Base-by-base conservation (phyloP, 2,797 vertebrate species). In the Syncerus caffer region DNA sequence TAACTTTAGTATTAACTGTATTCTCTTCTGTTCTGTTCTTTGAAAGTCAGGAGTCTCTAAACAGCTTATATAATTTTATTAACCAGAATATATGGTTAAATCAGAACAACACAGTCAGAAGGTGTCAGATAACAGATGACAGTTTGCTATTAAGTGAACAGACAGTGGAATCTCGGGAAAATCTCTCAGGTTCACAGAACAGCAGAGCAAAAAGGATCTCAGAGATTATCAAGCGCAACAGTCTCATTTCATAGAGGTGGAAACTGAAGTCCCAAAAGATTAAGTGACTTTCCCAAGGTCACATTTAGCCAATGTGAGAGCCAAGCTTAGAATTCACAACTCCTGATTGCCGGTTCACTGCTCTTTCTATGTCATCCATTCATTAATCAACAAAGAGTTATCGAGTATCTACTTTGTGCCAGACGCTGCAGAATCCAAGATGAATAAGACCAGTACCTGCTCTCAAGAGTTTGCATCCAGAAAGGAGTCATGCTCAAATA, bases 261-360 rank as follows among this genome's bases (percentile, higher is more conserved):
- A 95, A 85, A 85, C 38, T 60, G 62, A 89, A 67, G 78, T 57
- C 82, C 53, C n/a, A 19, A 62, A 86, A 92, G 74, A 95, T 57
- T n/a, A 94, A 67, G 31, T 82, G 29, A 67, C 29, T 90, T 64
- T 87, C n/a, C 88, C 53, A 62, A 93, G 64, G 86, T 97, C 89
- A 93, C 45, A 62, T 79, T 97, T 89, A 95, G 80, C 87, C 78
- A 47, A 76, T 42, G 19, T 57, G 87, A 96, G 53, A 93, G 74
- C 58, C 76, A 76, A 64, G 10, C 91, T 94, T 71, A 55, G 60
- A 84, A 87, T 86, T 91, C 13, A 64, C 42, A 85, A 67, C 58
- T 93, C 85, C 47, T 4, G 29, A 84, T 51, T 94, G 25, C 71
- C 57, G 11, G 8, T n/a, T 74, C 83, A 34, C 71, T 47, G 78